phyloP scores from a whole-genome alignment of 2,888 invertebrate species.

The Iphiclides podalirius region DNA sequence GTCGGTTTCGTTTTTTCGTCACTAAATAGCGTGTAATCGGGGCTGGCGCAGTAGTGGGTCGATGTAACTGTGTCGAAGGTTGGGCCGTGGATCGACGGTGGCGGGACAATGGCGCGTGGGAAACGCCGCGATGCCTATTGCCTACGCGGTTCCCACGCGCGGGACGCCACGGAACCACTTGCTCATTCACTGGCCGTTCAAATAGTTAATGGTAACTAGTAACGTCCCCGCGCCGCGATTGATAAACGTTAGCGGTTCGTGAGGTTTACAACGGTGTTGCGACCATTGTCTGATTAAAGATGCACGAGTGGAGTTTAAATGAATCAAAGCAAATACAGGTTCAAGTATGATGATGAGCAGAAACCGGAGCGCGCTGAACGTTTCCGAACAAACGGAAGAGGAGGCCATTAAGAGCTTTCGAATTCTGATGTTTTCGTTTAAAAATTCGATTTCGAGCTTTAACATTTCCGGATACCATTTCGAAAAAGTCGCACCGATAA shows the following conservation, averaged over 20 bases:
- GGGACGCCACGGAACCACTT: constrained; percentile 35
- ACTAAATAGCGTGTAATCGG: too few species aligned
- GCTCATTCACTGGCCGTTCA: constrained; percentile 24
- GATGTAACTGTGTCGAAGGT: constrained; percentile 42
- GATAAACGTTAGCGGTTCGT: neutral
- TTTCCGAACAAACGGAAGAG: constrained; percentile 5
- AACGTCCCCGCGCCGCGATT: neutral
- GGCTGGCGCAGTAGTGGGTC: constrained; percentile 43
- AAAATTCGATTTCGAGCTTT: constrained; percentile 4
- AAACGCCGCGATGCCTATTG: constrained; percentile 40
- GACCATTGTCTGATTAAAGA: too few species aligned
- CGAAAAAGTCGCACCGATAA: too few species aligned
- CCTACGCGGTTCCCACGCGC: constrained; percentile 46
- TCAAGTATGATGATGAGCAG: too few species aligned
- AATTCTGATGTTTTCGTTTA: constrained; percentile 1
- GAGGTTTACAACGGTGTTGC: neutral
- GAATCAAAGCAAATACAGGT: too few species aligned
- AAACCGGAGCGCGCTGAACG: too few species aligned
- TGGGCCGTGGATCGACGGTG: constrained; percentile 33
- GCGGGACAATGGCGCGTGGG: constrained; percentile 52
- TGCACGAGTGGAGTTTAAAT: too few species aligned
- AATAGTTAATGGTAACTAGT: constrained; percentile 6
- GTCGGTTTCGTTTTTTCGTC: too few species aligned
- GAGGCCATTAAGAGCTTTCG: constrained; percentile 6
- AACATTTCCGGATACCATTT: constrained; percentile 1